Percentiles rank a stretch among this genome's conserved stretches.
These are phyloP conservation scores for Pseudomyrmex cubaensis DNA, from an alignment of 1,140 invertebrate species.

Conservation along the genomic window DNA sequence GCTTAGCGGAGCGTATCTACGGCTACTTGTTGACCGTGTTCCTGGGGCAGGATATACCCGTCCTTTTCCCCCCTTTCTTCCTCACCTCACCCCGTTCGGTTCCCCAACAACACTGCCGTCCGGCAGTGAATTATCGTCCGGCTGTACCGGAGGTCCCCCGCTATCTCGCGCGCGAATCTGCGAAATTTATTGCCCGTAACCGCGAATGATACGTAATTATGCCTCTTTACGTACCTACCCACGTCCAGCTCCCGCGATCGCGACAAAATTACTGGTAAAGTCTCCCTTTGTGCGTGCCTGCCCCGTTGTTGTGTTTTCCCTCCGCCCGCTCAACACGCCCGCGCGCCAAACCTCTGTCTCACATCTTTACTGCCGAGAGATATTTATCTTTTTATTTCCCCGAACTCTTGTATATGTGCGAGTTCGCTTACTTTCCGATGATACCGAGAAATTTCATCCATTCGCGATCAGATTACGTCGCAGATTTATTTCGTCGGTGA, in stretches of 20 bases:
- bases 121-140: constrained; percentile 79
- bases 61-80: neutral
- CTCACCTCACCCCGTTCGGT: too few species aligned
- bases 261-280: constrained; percentile 9
- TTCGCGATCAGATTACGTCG: constrained; percentile 20
- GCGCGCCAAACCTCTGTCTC: neutral
- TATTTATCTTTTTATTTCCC: constrained; percentile 36
- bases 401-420: neutral
- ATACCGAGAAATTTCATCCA: constrained; percentile 3
- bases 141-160: constrained; percentile 59
- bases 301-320: neutral
- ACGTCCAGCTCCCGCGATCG: constrained; percentile 37
- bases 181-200: constrained; percentile 79
- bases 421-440: neutral
- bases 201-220: constrained; percentile 82
- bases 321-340: neutral
- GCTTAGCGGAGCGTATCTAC: constrained; percentile 70
- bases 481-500: neutral
- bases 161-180: constrained; percentile 79
- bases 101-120: constrained; percentile 30
- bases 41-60: constrained; percentile 62
- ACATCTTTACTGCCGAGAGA: constrained; percentile 3
- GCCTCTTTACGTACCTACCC: constrained; percentile 71
- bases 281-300: neutral
- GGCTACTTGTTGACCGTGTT: constrained; percentile 81